Evolutionary conservation across 2,888 invertebrate species (phyloP), one percentile per base, ranked within the genome.

Genomic region (Chorisops tibialis): DNA sequence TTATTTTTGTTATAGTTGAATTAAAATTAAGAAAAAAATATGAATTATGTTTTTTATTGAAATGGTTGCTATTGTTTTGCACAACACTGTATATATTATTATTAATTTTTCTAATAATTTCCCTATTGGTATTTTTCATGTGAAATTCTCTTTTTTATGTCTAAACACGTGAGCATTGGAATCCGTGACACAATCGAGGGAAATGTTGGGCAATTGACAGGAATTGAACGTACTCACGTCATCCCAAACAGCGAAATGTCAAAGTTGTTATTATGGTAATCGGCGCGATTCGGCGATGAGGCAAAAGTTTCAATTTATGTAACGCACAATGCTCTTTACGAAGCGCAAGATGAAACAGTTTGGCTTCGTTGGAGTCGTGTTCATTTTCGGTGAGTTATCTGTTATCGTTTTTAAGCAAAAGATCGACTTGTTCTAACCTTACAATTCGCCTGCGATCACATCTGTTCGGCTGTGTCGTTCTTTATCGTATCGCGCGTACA

Each of bases 271-370:
- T 59, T 47, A 59, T 59, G 59, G 3, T 48, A 59, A 59, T 59
- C 43, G 41, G 14, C 21, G 41, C 54, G 54, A 30, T 18, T 14
- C 54, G 14, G 48, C 37, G 48, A 59, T 59, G 59, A 37, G 21
- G 48, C 38, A 18, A 38, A 35, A 9, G 21, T 14, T 21, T 19
- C 37, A 38, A 14, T 45, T 56, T 59, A 38, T 38, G 48, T 59
- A 48, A 59, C 21, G 47, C 22, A 66, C 66, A 67, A 70, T 72
- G 71, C 68, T 69, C 68, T 69, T 68, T 65, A 67, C 68, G 12
- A 72, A 70, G 59, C 70, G 71, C 59, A 71, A 70, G 67, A 72
- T 73, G 69, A 73, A 73, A 68, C 69, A 71, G 51, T 66, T 71
- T 49, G 65, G 67, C 21, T 62, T 69, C 22, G 49, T 67, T 22